Evolutionary conservation across 2,797 vertebrate species (phyloP).

Genomic region (Cossypha caffra): DNA sequence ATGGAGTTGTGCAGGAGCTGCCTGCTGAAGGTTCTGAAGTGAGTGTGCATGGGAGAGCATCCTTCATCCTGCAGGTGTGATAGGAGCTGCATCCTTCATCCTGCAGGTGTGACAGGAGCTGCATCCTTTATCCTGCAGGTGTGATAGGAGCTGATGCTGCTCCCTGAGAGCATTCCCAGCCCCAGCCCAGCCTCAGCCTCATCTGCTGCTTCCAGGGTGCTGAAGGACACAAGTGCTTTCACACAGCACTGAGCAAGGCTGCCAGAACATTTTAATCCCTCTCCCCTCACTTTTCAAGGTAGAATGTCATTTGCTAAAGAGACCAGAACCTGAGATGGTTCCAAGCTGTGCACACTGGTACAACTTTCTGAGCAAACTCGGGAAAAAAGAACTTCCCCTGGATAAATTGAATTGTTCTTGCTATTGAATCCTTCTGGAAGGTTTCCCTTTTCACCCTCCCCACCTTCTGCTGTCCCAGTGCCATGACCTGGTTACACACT

Average conservation of each 20-base stretch:
- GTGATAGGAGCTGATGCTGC: neutral
- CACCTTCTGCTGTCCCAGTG: neutral
- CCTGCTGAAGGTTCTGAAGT: neutral
- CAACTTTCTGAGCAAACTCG: neutral
- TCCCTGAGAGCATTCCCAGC: neutral
- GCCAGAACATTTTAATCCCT: neutral
- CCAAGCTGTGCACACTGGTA: neutral
- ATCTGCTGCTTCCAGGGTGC: neutral
- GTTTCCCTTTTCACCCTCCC: neutral
- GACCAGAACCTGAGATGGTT: neutral
- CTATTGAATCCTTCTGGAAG: neutral
- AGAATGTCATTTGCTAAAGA: neutral
- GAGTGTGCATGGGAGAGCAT: neutral
- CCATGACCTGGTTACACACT: neutral
- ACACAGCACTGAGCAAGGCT: neutral
- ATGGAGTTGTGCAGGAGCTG: neutral
- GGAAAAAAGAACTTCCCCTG: neutral
- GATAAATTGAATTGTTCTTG: too few relatives aligned
- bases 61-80: neutral
- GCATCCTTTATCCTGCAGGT: neutral
- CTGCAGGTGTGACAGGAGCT: neutral
- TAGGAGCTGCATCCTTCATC: neutral
- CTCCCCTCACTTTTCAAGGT: neutral
- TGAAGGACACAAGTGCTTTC: conserved; percentile 12
- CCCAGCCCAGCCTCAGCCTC: neutral